Conservation (phyloP, 2,888 invertebrate species). For the Auanema freiburgensis region DNA sequence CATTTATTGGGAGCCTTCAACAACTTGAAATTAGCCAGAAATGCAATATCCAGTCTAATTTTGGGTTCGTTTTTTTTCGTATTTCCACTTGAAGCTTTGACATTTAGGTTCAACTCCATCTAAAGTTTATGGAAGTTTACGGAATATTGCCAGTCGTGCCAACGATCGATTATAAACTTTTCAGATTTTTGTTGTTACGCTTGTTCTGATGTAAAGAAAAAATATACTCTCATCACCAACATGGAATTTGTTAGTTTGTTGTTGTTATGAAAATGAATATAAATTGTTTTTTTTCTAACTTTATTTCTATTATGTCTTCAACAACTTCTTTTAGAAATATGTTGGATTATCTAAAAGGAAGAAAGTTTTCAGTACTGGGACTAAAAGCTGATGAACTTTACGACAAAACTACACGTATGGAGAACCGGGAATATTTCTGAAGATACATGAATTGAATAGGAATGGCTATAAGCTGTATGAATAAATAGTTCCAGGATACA, state of each 20-base stretch:
- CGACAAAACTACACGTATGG: slow-evolving; percentile 1
- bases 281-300: not conserved
- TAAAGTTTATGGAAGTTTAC: slow-evolving; percentile 92
- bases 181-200: slow-evolving; percentile 6
- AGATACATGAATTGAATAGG: no score
- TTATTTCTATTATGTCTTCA: no score
- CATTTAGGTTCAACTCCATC: slow-evolving; percentile 82
- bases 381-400: not conserved
- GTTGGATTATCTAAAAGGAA: not conserved
- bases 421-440: no score
- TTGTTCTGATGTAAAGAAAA: not conserved
- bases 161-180: slow-evolving; percentile 78
- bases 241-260: slow-evolving; percentile 6
- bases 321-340: no score
- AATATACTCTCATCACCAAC: not conserved
- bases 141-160: slow-evolving; percentile 81
- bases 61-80: slow-evolving; percentile 71
- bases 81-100: slow-evolving; percentile 1
- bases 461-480: no score
- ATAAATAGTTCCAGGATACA: no score
- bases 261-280: slow-evolving; percentile 5
- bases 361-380: not conserved
- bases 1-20: slow-evolving; percentile 96
- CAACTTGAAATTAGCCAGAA: slow-evolving; percentile 89
- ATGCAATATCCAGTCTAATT: slow-evolving; percentile 93